Evolutionary conservation across 2,113 vertebrate genomes (phyloP), one percentile per base, ranked within the genome.

Genomic region (Aspidoscelis tigris): DNA sequence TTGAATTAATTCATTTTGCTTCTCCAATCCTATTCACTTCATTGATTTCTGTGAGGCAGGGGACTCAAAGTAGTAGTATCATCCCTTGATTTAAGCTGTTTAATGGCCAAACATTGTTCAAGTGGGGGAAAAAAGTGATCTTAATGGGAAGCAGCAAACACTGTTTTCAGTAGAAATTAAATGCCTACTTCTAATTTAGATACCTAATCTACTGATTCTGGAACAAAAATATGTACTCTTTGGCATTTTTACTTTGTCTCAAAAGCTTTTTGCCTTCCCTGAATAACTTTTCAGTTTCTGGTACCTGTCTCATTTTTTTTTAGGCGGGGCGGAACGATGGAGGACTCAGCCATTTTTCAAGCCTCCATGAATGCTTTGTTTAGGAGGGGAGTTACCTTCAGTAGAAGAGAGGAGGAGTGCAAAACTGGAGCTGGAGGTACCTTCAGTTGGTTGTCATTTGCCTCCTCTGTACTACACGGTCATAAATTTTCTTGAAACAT

Each of bases 251-350:
- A 20, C 3, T 87, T 87, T 91, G 89, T 90, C 80, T 93, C 0
- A 78, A 93, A 92, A 90, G 82, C 90, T 89, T 87, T 89, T 90
- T 92, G 91, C 93, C 94, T 92, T 90, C 92, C 80, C 84, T 91
- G 91, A 92, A 91, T 93, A 86, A 90, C 83, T 91, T 90, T 92
- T 90, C 93, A 91, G 92, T 92, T 93, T 93, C 94, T 94, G 89
- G 94, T 94, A 93, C 94, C 91, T 94, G 92, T 94, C 91, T 94
- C 87, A 86, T 92, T 94, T 94, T 94, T 94, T 94, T 94, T 94
- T 94, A 94, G 93, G 93, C 92, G 89, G 88, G 91, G 89, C 83
- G 92, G 83, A 93, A 86, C 91, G 93, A 81, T 94, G 92, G 91
- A 93, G 93, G 88, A 94, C 89, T 93, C 94, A 94, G 78, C 94